A percentile compares a stretch with the other conserved stretches of the same genome.
Evolutionary conservation across 1,140 invertebrate species (phyloP).

Genomic region (Panulirus ornatus): DNA sequence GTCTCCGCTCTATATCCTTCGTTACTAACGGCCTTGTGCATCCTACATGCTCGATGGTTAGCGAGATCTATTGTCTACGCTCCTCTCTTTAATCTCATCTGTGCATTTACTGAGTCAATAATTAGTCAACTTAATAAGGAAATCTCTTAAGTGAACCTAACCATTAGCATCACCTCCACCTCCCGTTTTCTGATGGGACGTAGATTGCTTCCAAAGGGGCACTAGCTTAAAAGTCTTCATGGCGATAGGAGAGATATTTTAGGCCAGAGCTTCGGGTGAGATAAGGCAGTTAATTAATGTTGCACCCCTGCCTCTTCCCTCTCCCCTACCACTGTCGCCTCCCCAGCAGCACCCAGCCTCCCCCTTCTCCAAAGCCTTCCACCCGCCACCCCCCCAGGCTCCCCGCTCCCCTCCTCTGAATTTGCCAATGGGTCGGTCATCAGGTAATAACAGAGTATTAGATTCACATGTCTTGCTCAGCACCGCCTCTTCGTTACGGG

Average conservation of each 20-base stretch:
- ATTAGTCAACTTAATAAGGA: too few species aligned
- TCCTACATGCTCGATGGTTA: too few species aligned
- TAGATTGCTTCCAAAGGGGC: constrained; percentile 10
- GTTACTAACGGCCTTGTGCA: too few species aligned
- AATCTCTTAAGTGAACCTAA: too few species aligned
- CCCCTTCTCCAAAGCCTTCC: not conserved
- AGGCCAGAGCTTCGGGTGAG: not conserved
- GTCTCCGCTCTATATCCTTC: not conserved
- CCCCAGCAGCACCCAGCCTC: not conserved
- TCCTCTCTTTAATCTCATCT: too few species aligned
- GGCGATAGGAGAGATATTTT: constrained; percentile 49
- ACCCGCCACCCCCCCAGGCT: not conserved
- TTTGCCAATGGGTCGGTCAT: constrained; percentile 10
- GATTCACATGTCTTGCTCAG: not conserved
- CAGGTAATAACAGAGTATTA: constrained; percentile 20
- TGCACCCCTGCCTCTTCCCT: not conserved
- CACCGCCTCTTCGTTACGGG: not conserved
- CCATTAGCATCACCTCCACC: too few species aligned
- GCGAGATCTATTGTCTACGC: too few species aligned
- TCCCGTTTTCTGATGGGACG: too few species aligned
- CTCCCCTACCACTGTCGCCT: not conserved
- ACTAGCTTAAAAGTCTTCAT: constrained; percentile 1
- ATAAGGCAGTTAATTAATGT: constrained; percentile 49
- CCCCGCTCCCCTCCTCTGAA: not conserved
- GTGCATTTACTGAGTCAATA: too few species aligned